Base-by-base conservation (phyloP, 2,113 vertebrate species). In the Pimephales promelas region DNA sequence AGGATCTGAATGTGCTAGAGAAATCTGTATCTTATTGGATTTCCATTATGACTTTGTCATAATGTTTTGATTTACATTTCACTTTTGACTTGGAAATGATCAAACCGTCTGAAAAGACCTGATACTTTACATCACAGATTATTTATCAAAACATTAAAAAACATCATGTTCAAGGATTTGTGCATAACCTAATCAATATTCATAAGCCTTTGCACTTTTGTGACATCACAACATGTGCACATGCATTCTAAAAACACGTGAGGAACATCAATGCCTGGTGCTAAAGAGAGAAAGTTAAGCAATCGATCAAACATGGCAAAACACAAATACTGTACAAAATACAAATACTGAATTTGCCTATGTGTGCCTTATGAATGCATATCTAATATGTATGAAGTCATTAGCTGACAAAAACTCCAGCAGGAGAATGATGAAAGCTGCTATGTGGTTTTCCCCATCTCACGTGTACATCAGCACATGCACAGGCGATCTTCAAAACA, bases 371-470 rank as follows among this genome's bases (percentile, higher is more conserved):
- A 16, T 28, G 11, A 36, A 81, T 2, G 59, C 62, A 57, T 22
- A 31, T 24, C 59, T 43, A 70, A 84, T 56, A 79, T 70, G 62
- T 56, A 83, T 76, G 74, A 54, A 79, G 61, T 45, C 49, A 84
- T 81, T 71, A 70, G 31, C 74, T 70, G 74, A 43, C 82, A 52
- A 81, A 77, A 76, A 57, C 82, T 43, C 56, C 59, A 22, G 64
- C 47, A 68, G 24, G 73, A 68, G 49, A 56, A 76, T 40, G 79
- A 81, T 81, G 64, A 81, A 81, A 71, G 62, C 62, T 40, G 47
- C 74, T 45, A 34, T 8, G 3, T 28, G 47, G 36, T 57, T 73
- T 22, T 79, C 22, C 9, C 16, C 18, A 31, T 7, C 59, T 64
- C 43, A 66, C 13, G 62, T 81, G 62, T 54, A 70, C 79, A 24